Evolutionary conservation across 1,140 invertebrate genomes (phyloP).

Genomic region (Hydropsyche tenuis): DNA sequence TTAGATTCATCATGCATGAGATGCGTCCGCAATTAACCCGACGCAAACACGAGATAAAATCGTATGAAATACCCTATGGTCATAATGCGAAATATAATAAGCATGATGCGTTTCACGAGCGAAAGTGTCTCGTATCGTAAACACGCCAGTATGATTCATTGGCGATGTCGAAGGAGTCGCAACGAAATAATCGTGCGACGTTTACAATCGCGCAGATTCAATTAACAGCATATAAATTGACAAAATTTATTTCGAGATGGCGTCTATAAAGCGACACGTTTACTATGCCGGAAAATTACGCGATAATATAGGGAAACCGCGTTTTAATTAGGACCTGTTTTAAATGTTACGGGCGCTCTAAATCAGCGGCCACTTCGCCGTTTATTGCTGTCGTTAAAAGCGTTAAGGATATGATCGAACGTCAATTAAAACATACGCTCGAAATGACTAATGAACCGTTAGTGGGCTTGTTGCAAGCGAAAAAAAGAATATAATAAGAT

Average conservation of each 20-base stretch:
- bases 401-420: too few relatives aligned
- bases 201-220: neutral
- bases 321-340: neutral
- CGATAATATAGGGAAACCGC: too few relatives aligned
- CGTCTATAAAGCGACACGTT: too few relatives aligned
- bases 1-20: conserved; percentile 4
- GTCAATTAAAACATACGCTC: too few relatives aligned
- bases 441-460: neutral
- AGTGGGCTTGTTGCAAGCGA: too few relatives aligned
- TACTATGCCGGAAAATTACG: too few relatives aligned
- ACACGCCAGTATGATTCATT: conserved; percentile 16
- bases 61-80: neutral
- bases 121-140: conserved; percentile 13
- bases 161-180: neutral
- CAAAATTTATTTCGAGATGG: too few relatives aligned
- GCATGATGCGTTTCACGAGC: neutral
- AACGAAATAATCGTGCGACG: neutral
- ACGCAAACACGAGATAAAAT: neutral
- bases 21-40: neutral
- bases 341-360: neutral
- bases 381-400: too few relatives aligned
- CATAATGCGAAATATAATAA: neutral
- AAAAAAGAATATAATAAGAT: neutral
- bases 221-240: neutral
- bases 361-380: too few relatives aligned